Evolutionary conservation across 1,140 invertebrate genomes (phyloP).

Genomic region (Leptinotarsa undecemlineata): DNA sequence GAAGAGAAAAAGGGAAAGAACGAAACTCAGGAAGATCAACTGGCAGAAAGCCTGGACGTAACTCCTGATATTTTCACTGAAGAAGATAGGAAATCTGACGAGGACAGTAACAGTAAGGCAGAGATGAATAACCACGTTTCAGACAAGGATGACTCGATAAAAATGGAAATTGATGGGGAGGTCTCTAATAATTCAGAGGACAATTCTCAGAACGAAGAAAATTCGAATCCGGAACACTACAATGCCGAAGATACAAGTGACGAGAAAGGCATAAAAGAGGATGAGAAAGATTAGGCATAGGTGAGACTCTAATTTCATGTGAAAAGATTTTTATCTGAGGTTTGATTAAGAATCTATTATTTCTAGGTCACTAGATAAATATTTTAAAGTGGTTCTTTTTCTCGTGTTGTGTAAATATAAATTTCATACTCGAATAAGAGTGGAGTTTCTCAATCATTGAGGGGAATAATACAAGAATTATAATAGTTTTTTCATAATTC

Average conservation of each 20-base stretch:
- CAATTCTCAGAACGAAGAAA: constrained; percentile 25
- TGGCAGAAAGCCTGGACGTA: constrained; percentile 26
- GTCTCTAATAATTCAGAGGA: constrained; percentile 10
- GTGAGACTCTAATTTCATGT: constrained; percentile 18
- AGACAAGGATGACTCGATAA: constrained; percentile 3
- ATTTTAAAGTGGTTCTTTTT: too few species aligned
- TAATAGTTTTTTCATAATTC: too few species aligned
- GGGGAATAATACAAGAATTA: too few species aligned
- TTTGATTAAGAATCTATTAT: background rate
- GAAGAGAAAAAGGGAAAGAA: constrained; percentile 29
- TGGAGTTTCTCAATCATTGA: too few species aligned
- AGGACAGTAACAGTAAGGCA: constrained; percentile 16
- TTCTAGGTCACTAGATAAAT: too few species aligned
- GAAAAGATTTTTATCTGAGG: background rate
- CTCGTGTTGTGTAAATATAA: too few species aligned
- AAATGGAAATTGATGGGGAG: constrained; percentile 18
- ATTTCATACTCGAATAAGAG: too few species aligned
- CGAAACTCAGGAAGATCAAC: constrained; percentile 13
- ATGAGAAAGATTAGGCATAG: constrained; percentile 25
- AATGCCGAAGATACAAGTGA: constrained; percentile 17
- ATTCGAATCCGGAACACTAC: constrained; percentile 21
- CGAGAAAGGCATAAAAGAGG: constrained; percentile 26
- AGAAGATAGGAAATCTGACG: constrained; percentile 23
- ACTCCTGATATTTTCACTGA: constrained; percentile 32
- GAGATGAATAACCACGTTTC: background rate